phyloP scores from a whole-genome alignment of 37 sponge, comb jelly and placozoan species.

The Amphimedon queenslandica region DNA sequence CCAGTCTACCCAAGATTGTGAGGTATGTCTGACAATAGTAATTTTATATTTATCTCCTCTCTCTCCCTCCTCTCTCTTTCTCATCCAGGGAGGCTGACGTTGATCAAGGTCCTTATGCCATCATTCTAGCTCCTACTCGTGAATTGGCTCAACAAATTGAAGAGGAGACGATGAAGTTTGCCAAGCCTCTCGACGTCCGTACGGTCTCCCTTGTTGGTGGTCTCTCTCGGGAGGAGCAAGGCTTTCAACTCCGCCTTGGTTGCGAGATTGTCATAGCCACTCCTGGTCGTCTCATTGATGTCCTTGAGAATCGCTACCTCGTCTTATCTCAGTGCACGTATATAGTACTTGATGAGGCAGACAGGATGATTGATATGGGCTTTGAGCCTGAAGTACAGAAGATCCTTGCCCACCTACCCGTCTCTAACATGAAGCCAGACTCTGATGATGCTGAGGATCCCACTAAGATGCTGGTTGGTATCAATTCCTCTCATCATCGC shows the following conservation, averaged over 20 bases:
- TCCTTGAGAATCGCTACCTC: conserved; percentile 90
- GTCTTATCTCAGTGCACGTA: conserved; percentile 93
- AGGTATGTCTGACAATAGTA: conserved; percentile 12
- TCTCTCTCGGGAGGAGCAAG: conserved; percentile 93
- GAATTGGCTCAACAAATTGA: conserved; percentile 99
- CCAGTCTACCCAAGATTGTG: conserved; percentile 83
- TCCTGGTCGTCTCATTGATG: conserved; percentile 97
- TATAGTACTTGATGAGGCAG: conserved; percentile 98
- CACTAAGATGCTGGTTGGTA: conserved; percentile 62
- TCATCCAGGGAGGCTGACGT: conserved; percentile 71
- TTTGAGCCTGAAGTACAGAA: conserved; percentile 99
- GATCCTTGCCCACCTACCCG: conserved; percentile 88
- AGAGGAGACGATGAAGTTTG: conserved; percentile 93
- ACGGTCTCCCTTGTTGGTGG: conserved; percentile 95
- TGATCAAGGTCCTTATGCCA: conserved; percentile 96
- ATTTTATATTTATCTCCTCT: background rate
- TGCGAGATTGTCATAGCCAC: conserved; percentile 99
- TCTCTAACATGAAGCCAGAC: conserved; percentile 90
- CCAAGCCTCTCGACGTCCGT: conserved; percentile 76
- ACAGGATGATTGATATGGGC: conserved; percentile 98
- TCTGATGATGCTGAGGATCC: conserved; percentile 92
- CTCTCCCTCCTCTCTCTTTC: background rate
- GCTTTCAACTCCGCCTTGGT: conserved; percentile 88
- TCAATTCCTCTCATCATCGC: conserved; percentile 83
- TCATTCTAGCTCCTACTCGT: conserved; percentile 96